Percentiles rank a stretch among this genome's conserved stretches.
These are phyloP conservation scores for Hemithea aestivaria DNA, from an alignment of 2,888 invertebrate genomes.

Conservation along the genomic window DNA sequence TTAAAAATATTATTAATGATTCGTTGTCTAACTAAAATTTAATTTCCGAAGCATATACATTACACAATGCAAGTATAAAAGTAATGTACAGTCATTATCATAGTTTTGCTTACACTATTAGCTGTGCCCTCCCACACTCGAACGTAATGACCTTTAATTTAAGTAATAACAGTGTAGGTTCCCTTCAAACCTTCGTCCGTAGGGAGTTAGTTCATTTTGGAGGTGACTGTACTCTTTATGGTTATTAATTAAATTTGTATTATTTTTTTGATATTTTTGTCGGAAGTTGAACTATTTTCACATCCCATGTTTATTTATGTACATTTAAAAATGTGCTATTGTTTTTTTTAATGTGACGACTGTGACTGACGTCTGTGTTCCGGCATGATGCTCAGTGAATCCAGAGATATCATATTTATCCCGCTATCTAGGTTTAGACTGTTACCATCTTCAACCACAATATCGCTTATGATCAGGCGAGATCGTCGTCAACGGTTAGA, in stretches of 20 bases:
- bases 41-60: conserved; percentile 7
- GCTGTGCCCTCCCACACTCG: conserved; percentile 34
- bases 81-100: conserved; percentile 19
- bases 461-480: too few species aligned
- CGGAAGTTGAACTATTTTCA: conserved; percentile 11
- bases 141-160: conserved; percentile 38
- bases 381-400: too few species aligned
- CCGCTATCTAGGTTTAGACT: too few species aligned
- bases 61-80: conserved; percentile 15
- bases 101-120: conserved; percentile 29
- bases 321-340: too few species aligned
- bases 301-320: background rate
- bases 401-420: too few species aligned
- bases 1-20: too few species aligned
- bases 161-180: conserved; percentile 33
- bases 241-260: conserved; percentile 20
- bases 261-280: conserved; percentile 21
- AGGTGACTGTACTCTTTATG: conserved; percentile 28
- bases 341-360: too few species aligned
- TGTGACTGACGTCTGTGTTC: too few species aligned
- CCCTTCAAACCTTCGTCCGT: conserved; percentile 22
- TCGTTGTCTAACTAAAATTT: conserved; percentile 11
- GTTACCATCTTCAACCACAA: too few species aligned
- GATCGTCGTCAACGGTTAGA: too few species aligned
- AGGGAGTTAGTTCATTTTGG: conserved; percentile 9